phyloP scores from a whole-genome alignment of 2,888 invertebrate species.

The Drosophila bunnanda region DNA sequence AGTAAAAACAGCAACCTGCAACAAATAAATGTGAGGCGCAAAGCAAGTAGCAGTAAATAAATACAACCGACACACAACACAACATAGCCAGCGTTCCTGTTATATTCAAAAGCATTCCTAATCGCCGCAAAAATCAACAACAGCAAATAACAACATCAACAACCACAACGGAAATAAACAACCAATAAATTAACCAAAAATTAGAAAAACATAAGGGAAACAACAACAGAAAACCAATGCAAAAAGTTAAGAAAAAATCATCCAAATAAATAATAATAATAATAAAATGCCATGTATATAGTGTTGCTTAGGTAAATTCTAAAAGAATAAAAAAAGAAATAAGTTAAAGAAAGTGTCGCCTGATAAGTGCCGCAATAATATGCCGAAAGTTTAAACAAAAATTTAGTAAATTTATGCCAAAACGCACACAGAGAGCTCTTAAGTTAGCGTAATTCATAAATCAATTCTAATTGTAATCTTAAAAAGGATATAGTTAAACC shows the following conservation, averaged over 20 bases:
- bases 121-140: conserved; percentile 42
- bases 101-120: conserved; percentile 78
- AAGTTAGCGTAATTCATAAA: conserved; percentile 70
- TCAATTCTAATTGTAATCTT: conserved; percentile 54
- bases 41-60: conserved; percentile 34
- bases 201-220: conserved; percentile 17
- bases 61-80: conserved; percentile 31
- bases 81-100: conserved; percentile 75
- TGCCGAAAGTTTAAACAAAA: conserved; percentile 37
- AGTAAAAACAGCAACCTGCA: conserved; percentile 14
- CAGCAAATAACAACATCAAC: conserved; percentile 27
- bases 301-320: conserved; percentile 66
- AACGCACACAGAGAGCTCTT: conserved; percentile 26
- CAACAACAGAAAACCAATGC: conserved; percentile 22
- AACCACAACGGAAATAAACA: conserved; percentile 26
- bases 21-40: conserved; percentile 37
- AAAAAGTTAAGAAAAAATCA: conserved; percentile 19
- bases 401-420: conserved; percentile 43
- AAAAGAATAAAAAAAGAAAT: not conserved
- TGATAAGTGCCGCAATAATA: conserved; percentile 48
- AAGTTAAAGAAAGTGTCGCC: conserved; percentile 23
- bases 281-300: conserved; percentile 53
- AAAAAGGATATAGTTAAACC: conserved; percentile 34
- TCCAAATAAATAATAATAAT: conserved; percentile 1
- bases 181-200: conserved; percentile 12